Conservation (phyloP, 2,888 invertebrate species). For the Cancer borealis region DNA sequence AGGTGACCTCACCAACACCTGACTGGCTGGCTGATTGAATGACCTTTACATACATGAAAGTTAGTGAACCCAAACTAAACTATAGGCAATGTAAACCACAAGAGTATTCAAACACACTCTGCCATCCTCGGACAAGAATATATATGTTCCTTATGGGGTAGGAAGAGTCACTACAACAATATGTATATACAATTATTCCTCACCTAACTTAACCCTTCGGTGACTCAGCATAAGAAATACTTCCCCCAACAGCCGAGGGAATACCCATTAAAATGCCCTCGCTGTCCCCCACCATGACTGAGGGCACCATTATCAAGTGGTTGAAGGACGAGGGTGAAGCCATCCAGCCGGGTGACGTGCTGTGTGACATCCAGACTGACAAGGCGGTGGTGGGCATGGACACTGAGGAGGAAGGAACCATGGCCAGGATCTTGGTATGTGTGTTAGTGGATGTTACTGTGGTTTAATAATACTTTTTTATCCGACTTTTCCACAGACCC, state of each 20-base stretch:
- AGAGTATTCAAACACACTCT: no score
- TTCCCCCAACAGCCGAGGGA: constrained; percentile 71
- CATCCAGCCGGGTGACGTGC: constrained; percentile 83
- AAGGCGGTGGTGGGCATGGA: constrained; percentile 85
- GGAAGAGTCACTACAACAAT: no score
- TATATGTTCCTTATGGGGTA: no score
- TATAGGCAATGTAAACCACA: no score
- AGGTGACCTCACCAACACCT: no score
- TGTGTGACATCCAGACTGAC: constrained; percentile 86
- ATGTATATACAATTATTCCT: no score
- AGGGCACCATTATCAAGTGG: constrained; percentile 84
- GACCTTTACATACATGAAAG: no score
- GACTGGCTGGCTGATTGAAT: no score
- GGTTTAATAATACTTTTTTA: background rate
- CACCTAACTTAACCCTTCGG: background rate
- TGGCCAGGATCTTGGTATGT: constrained; percentile 84
- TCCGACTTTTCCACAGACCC: background rate
- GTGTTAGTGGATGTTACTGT: background rate
- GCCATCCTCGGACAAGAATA: no score
- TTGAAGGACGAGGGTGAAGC: constrained; percentile 83
- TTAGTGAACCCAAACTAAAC: no score
- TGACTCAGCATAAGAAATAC: background rate
- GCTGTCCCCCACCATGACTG: constrained; percentile 85
- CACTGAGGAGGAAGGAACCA: constrained; percentile 83
- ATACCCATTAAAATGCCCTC: constrained; percentile 82